Percentiles rank a stretch among this genome's conserved stretches.
These are phyloP conservation scores for Dolichotis patagonum DNA, from an alignment of 2,113 vertebrate genomes.

Conservation along the genomic window DNA sequence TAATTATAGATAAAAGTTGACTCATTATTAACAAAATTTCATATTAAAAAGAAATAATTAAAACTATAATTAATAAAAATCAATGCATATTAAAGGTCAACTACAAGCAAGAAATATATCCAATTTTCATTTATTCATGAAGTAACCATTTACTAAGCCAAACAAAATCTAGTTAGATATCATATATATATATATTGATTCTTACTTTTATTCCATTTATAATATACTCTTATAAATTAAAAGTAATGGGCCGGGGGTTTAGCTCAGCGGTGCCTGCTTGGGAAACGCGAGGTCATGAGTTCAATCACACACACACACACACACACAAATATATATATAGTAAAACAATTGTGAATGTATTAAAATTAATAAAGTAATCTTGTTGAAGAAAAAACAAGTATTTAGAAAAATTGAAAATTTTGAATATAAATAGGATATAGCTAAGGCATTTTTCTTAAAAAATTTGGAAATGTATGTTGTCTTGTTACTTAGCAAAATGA, in stretches of 20 bases:
- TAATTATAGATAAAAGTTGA: not conserved
- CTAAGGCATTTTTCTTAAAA: slow-evolving; percentile 38
- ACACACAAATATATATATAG: too few species aligned
- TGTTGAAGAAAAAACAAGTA: not conserved
- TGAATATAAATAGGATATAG: not conserved
- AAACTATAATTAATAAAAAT: not conserved
- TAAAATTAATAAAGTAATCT: not conserved
- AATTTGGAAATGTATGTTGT: not conserved
- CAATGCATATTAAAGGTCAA: not conserved
- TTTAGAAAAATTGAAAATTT: not conserved
- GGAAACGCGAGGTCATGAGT: too few species aligned
- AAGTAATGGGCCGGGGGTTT: too few species aligned
- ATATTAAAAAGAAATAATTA: not conserved
- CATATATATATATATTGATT: not conserved
- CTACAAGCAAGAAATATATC: not conserved
- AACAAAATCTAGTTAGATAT: not conserved
- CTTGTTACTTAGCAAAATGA: not conserved
- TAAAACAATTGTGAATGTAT: not conserved
- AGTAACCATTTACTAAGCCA: not conserved
- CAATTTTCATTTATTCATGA: not conserved
- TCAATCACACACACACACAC: too few species aligned
- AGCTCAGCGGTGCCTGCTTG: too few species aligned
- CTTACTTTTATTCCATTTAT: not conserved
- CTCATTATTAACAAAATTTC: not conserved
- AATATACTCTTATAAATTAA: not conserved